Base-by-base conservation (phyloP, 2,888 invertebrate genomes). In the Thereva unica region DNA sequence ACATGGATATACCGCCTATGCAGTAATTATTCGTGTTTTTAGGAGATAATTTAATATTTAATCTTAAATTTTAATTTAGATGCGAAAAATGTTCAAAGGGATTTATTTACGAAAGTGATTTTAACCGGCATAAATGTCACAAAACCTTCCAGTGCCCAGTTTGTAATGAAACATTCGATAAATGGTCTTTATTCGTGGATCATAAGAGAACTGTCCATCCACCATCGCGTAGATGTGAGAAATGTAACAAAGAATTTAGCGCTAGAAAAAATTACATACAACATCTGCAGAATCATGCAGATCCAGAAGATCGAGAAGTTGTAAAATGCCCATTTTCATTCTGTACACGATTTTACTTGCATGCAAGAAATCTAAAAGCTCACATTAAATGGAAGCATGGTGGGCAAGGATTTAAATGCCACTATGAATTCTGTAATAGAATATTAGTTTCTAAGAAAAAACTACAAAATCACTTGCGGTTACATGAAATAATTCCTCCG, bases 341-440 rank as follows among this genome's bases (percentile, higher is more conserved):
- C 1, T 84, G 84, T 70, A 63, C 71, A 1, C 76, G 84, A 55
- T 76, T 77, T 65, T 88, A 86, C 75, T 78, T 81, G 4, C 83
- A 83, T 68, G 83, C 83, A 70, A 82, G 80, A 49, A 87, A 86
- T 78, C 78, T 88, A 23, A 82, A 79, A 2, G 81, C 83, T 64
- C 88, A 88, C 71, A 80, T 86, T 66, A 71, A 79, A 65, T 77
- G 78, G 2, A 82, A 79, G 42, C 88, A 88, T 73, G 74, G 82
- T 12, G 82, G 82, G 2, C 72, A 81, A 4, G 83, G 77, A 47
- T 84, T 83, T 74, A 76, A 80, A 50, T 86, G 86, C 71, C 73
- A 74, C 7, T 72, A 83, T 3, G 56, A 71, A 1, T 72, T 71
- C 4, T 80, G 80, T 63, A 65, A 68, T 3, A 42, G 12, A n/a